phyloP scores from a whole-genome alignment of 2,113 vertebrate species.

The Coptodon rendalli region DNA sequence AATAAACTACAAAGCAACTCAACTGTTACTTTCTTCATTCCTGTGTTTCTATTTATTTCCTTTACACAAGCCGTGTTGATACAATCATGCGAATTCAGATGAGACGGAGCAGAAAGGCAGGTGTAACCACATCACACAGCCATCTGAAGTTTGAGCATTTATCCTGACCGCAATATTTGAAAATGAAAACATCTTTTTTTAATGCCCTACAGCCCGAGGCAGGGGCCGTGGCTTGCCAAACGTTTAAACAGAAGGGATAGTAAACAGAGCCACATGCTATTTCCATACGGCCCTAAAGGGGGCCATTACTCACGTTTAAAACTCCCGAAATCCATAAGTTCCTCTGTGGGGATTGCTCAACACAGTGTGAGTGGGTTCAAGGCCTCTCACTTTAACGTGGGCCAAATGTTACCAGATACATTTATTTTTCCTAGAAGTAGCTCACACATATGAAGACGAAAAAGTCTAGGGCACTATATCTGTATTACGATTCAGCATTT shows the following conservation, averaged over 20 bases:
- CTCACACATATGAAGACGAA: neutral
- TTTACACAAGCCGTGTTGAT: neutral
- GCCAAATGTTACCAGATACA: conserved; percentile 13
- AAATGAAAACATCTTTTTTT: neutral
- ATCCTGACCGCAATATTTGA: neutral
- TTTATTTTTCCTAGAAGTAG: neutral
- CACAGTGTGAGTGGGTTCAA: conserved; percentile 4
- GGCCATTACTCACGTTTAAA: conserved; percentile 27
- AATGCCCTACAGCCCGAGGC: neutral
- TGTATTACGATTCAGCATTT: neutral
- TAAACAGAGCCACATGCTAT: conserved; percentile 51
- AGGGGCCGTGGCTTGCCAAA: neutral
- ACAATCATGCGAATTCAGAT: neutral
- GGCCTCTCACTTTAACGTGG: neutral
- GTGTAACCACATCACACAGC: neutral
- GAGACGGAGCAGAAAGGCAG: neutral
- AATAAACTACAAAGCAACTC: neutral
- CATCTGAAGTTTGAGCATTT: neutral
- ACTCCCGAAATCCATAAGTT: conserved; percentile 18
- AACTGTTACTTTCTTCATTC: neutral
- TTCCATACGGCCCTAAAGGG: conserved; percentile 18
- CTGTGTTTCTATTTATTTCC: neutral
- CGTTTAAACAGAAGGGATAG: neutral
- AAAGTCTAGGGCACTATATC: neutral
- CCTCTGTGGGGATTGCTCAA: conserved; percentile 7